Percentiles rank a stretch among this genome's conserved stretches.
Conservation (phyloP, 1,140 invertebrate genomes). For the Drosophila tsacasi region DNA sequence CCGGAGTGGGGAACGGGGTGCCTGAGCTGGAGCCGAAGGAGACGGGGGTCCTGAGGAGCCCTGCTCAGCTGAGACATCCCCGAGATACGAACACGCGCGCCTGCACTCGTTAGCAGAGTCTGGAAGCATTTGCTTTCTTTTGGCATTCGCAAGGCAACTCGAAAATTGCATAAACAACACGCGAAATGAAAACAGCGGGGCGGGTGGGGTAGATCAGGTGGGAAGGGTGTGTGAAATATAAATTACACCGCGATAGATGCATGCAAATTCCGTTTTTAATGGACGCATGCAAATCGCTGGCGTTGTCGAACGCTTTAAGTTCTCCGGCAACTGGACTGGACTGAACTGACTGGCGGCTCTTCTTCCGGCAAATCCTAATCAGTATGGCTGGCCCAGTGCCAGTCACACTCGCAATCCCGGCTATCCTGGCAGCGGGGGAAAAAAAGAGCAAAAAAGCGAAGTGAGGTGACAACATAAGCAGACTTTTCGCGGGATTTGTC, state of each 20-base stretch:
- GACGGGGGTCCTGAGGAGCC: conserved; percentile 54
- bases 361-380: conserved; percentile 58
- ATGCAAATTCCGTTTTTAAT: conserved; percentile 67
- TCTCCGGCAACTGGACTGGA: conserved; percentile 24
- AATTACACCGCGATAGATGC: conserved; percentile 69
- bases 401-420: conserved; percentile 31
- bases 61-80: conserved; percentile 35
- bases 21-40: not conserved
- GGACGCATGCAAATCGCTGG: conserved; percentile 46
- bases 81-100: conserved; percentile 71
- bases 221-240: conserved; percentile 58
- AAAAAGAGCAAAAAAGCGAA: conserved; percentile 17
- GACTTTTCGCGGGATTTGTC: conserved; percentile 81
- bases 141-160: conserved; percentile 43
- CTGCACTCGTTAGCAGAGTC: conserved; percentile 70
- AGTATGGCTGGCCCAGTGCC: conserved; percentile 52
- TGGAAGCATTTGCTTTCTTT: conserved; percentile 52
- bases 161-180: conserved; percentile 76
- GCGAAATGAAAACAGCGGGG: conserved; percentile 56
- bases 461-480: conserved; percentile 78
- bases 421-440: conserved; percentile 7
- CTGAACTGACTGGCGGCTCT: conserved; percentile 22
- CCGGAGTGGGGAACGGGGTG: not conserved
- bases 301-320: conserved; percentile 34
- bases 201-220: not conserved